Evolutionary conservation across 2,797 vertebrate species (phyloP).

Genomic region (Corythornis leucogaster): DNA sequence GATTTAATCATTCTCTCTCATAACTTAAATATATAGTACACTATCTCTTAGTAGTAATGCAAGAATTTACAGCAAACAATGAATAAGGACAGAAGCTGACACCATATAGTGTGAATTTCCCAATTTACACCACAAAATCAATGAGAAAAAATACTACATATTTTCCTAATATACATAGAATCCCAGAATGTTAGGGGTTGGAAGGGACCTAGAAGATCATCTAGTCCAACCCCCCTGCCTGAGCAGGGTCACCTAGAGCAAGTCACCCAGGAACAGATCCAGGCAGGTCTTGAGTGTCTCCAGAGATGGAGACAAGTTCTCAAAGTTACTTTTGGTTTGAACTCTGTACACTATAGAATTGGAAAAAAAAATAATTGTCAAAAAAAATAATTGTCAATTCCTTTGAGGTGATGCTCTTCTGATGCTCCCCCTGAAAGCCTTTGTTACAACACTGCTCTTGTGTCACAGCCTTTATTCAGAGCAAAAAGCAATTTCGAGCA

Average conservation of each 20-base stretch:
- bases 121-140: background rate
- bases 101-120: background rate
- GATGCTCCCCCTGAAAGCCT: background rate
- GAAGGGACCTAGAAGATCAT: no score
- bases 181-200: no score
- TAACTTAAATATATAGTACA: background rate
- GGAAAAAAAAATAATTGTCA: background rate
- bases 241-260: no score
- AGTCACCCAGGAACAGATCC: no score
- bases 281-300: no score
- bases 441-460: background rate
- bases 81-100: background rate
- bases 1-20: background rate
- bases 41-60: background rate
- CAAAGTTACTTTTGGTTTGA: background rate
- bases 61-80: background rate
- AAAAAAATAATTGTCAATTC: background rate
- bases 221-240: no score
- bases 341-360: background rate
- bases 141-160: background rate
- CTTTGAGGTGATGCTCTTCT: background rate
- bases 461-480: background rate
- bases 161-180: background rate
- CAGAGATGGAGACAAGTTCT: background rate
- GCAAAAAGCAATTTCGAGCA: slow-evolving; percentile 5